A percentile compares a stretch with the other conserved stretches of the same genome.
These are phyloP conservation scores for Heliconius sara DNA, from an alignment of 2,888 invertebrate genomes.

Conservation along the genomic window DNA sequence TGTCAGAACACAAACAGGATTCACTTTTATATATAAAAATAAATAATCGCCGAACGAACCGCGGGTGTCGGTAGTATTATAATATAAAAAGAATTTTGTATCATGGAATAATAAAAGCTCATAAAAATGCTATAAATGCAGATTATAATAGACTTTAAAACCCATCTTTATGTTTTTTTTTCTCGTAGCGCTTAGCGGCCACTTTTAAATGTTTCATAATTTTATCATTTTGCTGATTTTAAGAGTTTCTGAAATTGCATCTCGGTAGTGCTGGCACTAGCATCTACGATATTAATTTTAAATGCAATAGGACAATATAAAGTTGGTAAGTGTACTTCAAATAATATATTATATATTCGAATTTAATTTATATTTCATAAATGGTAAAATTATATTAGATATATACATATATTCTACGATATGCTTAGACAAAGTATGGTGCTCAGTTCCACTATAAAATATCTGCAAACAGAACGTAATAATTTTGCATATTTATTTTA, in stretches of 20 bases:
- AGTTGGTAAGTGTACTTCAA: too few relatives aligned
- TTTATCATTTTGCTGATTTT: background rate
- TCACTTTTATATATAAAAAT: too few relatives aligned
- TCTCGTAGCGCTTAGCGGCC: background rate
- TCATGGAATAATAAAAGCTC: background rate
- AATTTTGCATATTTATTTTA: too few relatives aligned
- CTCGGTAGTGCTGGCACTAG: background rate
- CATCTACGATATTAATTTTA: background rate
- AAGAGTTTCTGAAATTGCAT: background rate
- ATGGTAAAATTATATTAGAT: too few relatives aligned
- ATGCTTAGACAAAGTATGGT: too few relatives aligned
- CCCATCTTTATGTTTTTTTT: conserved; percentile 7
- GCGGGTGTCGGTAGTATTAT: background rate
- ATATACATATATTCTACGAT: too few relatives aligned
- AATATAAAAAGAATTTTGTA: background rate
- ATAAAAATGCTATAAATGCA: conserved; percentile 11
- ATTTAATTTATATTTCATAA: too few relatives aligned
- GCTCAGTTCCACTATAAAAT: too few relatives aligned
- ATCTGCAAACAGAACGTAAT: too few relatives aligned
- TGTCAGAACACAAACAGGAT: too few relatives aligned
- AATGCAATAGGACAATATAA: too few relatives aligned
- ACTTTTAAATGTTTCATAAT: background rate
- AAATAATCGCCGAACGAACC: background rate
- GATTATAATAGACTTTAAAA: background rate
- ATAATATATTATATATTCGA: too few relatives aligned